These are phyloP conservation scores for Palythoa caribaeorum DNA, from an alignment of 92 coral and sea anemone species.

Conservation along the genomic window DNA sequence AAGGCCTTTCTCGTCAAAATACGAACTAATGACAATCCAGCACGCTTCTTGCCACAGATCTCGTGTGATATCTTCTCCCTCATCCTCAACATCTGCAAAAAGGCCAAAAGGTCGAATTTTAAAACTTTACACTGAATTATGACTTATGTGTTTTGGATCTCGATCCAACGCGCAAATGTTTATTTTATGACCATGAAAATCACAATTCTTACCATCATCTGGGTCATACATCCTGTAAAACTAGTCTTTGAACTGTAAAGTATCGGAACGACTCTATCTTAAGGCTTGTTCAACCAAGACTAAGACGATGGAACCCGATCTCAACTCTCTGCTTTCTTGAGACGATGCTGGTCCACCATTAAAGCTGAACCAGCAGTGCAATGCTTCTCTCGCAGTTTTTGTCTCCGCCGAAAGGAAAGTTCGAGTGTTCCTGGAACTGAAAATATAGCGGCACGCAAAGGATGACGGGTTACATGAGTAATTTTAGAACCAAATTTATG, in stretches of 20 bases:
- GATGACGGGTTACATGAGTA: neutral
- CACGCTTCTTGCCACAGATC: slow-evolving; percentile 99
- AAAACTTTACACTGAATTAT: neutral
- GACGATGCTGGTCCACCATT: slow-evolving; percentile 10
- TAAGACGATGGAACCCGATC: slow-evolving; percentile 6
- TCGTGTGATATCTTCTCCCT: slow-evolving; percentile 96
- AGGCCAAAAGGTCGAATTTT: neutral
- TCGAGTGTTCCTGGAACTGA: slow-evolving; percentile 32
- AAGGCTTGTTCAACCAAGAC: neutral
- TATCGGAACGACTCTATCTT: neutral
- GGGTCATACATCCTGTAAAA: slow-evolving; percentile 81
- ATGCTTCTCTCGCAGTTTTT: neutral
- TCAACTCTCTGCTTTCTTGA: neutral
- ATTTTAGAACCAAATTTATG: neutral
- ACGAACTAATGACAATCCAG: slow-evolving; percentile 99
- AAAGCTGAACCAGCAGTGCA: slow-evolving; percentile 45
- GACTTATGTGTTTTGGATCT: neutral
- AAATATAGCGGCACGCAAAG: slow-evolving; percentile 12
- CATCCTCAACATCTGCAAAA: slow-evolving; percentile 83
- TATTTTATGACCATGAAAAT: slow-evolving; percentile 3
- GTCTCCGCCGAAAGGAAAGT: neutral
- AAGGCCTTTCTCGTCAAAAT: slow-evolving; percentile 99
- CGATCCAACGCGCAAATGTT: neutral
- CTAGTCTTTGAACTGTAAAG: neutral
- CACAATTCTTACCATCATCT: slow-evolving; percentile 87